Evolutionary conservation across 2,888 invertebrate species (phyloP), one percentile per base, ranked within the genome.

Genomic region (Hirtodrosophila histrioides): DNA sequence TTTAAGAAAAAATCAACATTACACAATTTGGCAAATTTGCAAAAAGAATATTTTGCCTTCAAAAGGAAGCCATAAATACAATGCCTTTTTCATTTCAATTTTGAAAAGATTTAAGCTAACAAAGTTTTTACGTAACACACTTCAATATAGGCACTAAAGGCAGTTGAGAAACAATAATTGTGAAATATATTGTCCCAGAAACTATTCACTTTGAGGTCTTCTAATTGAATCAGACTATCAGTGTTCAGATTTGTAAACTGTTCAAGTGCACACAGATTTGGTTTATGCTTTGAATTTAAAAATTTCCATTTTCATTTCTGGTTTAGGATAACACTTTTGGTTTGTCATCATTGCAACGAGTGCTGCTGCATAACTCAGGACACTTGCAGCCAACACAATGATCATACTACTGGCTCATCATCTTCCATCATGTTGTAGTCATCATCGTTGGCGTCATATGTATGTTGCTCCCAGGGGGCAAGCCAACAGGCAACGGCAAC

Each of bases 351-450:
- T 54, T 65, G 69, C 57, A 56, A 29, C 35, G 66, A 27, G 8
- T 50, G 40, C 23, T 62, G 57, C 61, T 66, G 75, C 77, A 77
- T 77, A 69, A 69, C 78, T 71, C 41, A 55, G 43, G 78, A 68
- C 64, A 45, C 40, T 71, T 40, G 64, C 61, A 66, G 45, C 12
- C 54, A 57, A 36, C 50, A 53, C 40, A 10, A 45, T 29, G 33
- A 27, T 4, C 48, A 53, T 7, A n/a, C 46, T 55, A 12, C 51
- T 44, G 29, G 44, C 10, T 29, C 50, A 49, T 12, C 44, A 49
- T 46, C 12, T 36, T 36, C 27, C 37, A 40, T 46, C 54, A 33
- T 55, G 56, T 10, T 24, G 40, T 60, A 44, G 51, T 60, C 56
- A 40, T 57, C 55, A 55, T 43, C 50, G 33, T 56, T 24, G 35